phyloP scores from a whole-genome alignment of 2,113 vertebrate species.

The Thalassoma bifasciatum region DNA sequence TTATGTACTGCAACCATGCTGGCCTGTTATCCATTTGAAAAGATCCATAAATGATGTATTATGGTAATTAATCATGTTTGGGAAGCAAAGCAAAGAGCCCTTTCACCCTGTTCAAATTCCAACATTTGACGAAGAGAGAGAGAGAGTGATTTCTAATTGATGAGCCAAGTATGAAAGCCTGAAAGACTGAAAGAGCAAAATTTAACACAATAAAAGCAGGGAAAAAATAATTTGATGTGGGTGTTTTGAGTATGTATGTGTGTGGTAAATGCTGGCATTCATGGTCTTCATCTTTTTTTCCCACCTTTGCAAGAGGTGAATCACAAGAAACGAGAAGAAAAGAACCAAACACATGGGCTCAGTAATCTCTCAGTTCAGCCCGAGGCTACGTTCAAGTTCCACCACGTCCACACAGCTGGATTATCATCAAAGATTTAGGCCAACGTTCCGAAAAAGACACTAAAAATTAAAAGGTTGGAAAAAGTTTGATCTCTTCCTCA shows the following conservation, averaged over 20 bases:
- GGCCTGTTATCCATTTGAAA: slow-evolving; percentile 20
- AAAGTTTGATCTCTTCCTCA: slow-evolving; percentile 17
- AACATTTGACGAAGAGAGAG: background rate
- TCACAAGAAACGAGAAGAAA: slow-evolving; percentile 15
- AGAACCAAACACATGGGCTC: slow-evolving; percentile 13
- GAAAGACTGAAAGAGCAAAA: background rate
- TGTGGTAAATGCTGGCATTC: background rate
- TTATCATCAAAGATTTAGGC: slow-evolving; percentile 39
- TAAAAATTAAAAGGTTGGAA: slow-evolving; percentile 7
- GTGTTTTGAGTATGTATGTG: background rate
- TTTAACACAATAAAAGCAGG: background rate
- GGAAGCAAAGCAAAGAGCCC: slow-evolving; percentile 3
- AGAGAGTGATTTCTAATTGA: background rate
- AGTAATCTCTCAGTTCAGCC: slow-evolving; percentile 26
- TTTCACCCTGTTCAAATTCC: background rate
- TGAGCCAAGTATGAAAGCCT: background rate
- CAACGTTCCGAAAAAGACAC: slow-evolving; percentile 25
- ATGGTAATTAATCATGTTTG: slow-evolving; percentile 25
- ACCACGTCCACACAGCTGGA: slow-evolving; percentile 5
- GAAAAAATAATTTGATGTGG: background rate
- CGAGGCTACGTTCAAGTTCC: slow-evolving; percentile 19
- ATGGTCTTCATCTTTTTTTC: background rate
- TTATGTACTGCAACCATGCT: slow-evolving; percentile 22
- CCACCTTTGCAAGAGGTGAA: slow-evolving; percentile 8
- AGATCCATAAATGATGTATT: slow-evolving; percentile 16